Evolutionary conservation across 2,113 vertebrate species (phyloP), one percentile per base, ranked within the genome.

Genomic region (Callithrix jacchus): DNA sequence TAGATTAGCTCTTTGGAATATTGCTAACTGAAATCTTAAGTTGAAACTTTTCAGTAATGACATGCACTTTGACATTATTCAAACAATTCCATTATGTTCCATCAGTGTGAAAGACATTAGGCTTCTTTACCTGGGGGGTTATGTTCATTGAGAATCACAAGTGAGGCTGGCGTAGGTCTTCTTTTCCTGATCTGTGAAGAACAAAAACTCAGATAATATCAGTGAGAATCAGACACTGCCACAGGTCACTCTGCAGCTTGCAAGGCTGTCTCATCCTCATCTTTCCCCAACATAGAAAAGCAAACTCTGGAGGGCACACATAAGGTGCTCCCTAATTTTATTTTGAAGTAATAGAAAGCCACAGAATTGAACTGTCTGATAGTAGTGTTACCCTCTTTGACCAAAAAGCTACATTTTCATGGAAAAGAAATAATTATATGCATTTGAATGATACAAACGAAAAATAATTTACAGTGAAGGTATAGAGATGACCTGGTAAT

Each of bases 111-210:
- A 94, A 97, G 85, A 81, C 70, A 30, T 42, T 25, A 9, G 77
- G 52, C n/a, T 74, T 96, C 89, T 97, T 98, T 98, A 99, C 99
- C 99, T 97, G 99, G 98, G 68, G 99, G 97, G 23, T 98, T 93
- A 1, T 99, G 98, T 21, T 99, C 99, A 87, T 99, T 99, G 98
- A 99, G 99, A 98, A 99, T 99, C 98, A 99, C 99, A 27, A 99
- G 99, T 0, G 99, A 99, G 47, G 99, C 99, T 92, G 99, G 99
- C 2, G 99, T 99, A 0, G 99, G 99, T 98, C 99, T 98, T 98
- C 99, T 99, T 98, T 99, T 99, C 96, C 99, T 99, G 97, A 99
- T 99, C 99, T 99, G 98, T 96, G 87, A 97, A 94, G 86, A 76
- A 96, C 40, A 98, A 0, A 98, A 95, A 70, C 18, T 83, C 93